A percentile compares a stretch with the other conserved stretches of the same genome.
These are phyloP conservation scores for Eupelmus urozonus DNA, from an alignment of 2,888 invertebrate genomes.

Conservation along the genomic window DNA sequence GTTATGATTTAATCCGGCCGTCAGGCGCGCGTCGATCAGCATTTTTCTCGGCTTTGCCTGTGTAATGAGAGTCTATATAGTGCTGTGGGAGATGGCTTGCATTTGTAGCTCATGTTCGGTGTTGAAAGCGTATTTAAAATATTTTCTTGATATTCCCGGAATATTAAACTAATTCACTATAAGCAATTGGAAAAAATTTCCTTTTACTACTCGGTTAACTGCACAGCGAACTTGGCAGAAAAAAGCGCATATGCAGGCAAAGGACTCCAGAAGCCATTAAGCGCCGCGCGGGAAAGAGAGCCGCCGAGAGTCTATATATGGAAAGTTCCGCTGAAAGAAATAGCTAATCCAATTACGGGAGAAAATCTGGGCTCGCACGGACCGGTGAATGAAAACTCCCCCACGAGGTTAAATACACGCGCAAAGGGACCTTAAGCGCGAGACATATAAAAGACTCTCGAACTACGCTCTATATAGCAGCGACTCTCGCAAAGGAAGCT, in stretches of 20 bases:
- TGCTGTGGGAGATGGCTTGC: too few species aligned
- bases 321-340: constrained; percentile 22
- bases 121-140: background rate
- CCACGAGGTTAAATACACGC: background rate
- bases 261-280: constrained; percentile 5
- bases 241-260: background rate
- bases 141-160: background rate
- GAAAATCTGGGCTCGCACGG: background rate
- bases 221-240: background rate
- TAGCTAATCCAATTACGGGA: constrained; percentile 14
- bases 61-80: background rate
- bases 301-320: background rate
- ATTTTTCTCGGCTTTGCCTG: background rate
- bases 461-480: too few species aligned
- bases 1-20: constrained; percentile 31
- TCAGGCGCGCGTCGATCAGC: background rate
- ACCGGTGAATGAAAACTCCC: constrained; percentile 26
- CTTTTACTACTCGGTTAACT: background rate
- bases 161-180: background rate
- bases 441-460: background rate
- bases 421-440: too few species aligned
- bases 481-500: background rate
- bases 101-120: too few species aligned
- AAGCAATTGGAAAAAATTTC: background rate
- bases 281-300: background rate